Conservation (phyloP, 2,797 vertebrate genomes). For the Xerus rutilus region DNA sequence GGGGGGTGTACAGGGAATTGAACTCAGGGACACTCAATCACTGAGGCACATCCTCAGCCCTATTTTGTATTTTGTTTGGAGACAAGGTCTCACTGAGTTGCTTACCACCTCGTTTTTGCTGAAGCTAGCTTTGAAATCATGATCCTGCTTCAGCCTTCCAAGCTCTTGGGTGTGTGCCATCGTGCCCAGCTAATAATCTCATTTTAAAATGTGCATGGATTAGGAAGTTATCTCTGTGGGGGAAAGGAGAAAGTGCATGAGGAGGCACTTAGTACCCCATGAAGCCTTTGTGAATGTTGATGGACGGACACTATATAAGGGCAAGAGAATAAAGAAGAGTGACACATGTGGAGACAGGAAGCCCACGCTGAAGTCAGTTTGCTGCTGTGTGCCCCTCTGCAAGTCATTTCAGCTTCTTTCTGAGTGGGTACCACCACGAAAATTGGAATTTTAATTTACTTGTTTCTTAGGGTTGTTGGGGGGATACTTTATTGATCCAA, state of each 20-base stretch:
- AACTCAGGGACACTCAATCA: too few relatives aligned
- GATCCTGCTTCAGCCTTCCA: too few relatives aligned
- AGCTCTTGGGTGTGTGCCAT: too few relatives aligned
- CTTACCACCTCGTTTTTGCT: too few relatives aligned
- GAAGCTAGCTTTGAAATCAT: too few relatives aligned
- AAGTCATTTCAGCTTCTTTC: not conserved
- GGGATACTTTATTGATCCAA: not conserved
- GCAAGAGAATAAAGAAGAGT: not conserved
- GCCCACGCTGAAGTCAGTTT: not conserved
- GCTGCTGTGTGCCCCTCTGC: not conserved
- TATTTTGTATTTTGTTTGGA: too few relatives aligned
- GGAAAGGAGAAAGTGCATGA: not conserved
- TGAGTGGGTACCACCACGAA: not conserved
- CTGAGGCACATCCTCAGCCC: too few relatives aligned
- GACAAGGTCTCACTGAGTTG: too few relatives aligned
- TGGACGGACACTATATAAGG: not conserved
- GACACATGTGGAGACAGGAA: not conserved
- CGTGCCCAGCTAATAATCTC: not conserved
- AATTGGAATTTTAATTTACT: not conserved
- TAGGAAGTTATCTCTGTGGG: slow-evolving; percentile 26
- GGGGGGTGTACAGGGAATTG: too few relatives aligned
- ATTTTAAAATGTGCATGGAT: not conserved
- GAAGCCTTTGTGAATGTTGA: not conserved
- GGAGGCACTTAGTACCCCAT: not conserved
- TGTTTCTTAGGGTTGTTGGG: not conserved